Percentiles rank a stretch among this genome's conserved stretches.
Conservation (phyloP, 2,888 invertebrate species). For the Syrphus vitripennis region DNA sequence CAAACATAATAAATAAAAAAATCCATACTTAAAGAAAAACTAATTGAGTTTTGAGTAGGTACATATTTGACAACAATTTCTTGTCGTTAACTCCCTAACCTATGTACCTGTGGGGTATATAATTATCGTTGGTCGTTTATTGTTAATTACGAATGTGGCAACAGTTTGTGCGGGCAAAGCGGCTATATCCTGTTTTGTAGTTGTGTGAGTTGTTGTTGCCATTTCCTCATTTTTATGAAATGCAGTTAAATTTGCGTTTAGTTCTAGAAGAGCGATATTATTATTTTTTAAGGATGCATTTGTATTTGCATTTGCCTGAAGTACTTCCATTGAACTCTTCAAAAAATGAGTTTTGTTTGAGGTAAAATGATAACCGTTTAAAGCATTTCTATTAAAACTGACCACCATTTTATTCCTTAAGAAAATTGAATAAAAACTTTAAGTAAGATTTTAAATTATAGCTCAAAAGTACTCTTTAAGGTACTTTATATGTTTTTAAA, state of each 20-base stretch:
- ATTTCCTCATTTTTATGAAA: conserved; percentile 52
- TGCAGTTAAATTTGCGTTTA: conserved; percentile 7
- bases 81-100: neutral
- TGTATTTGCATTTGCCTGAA: neutral
- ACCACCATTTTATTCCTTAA: neutral
- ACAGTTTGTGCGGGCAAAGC: conserved; percentile 78
- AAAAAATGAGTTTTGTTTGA: neutral
- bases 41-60: no score
- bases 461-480: neutral
- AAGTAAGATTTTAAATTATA: neutral
- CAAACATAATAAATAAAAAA: no score
- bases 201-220: conserved; percentile 50
- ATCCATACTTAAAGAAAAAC: no score
- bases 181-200: conserved; percentile 66
- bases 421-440: neutral
- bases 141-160: conserved; percentile 81
- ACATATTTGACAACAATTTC: neutral
- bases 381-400: conserved; percentile 15
- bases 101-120: conserved; percentile 87
- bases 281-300: neutral
- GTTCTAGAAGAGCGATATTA: neutral
- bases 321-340: neutral
- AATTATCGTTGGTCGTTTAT: conserved; percentile 88
- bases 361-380: neutral
- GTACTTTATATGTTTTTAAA: neutral